Conservation (phyloP, 2,113 vertebrate species). For the Pheucticus melanocephalus region DNA sequence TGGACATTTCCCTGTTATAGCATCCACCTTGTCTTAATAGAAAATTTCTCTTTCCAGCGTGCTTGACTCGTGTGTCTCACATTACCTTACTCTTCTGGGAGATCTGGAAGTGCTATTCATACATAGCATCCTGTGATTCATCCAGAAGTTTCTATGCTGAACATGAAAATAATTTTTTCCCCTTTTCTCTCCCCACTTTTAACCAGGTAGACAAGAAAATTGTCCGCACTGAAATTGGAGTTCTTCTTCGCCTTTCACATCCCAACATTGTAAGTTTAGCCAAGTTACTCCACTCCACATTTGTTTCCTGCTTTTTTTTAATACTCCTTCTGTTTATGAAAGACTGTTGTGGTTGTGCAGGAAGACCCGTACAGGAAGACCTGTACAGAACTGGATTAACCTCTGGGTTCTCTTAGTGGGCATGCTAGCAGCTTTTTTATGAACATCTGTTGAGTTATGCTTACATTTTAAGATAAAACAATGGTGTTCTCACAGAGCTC, state of each 20-base stretch:
- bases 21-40: neutral
- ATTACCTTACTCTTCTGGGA: neutral
- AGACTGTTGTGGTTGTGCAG: neutral
- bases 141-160: neutral
- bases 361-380: too few relatives aligned
- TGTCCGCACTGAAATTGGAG: slow-evolving; percentile 87
- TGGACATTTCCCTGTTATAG: neutral
- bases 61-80: neutral
- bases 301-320: neutral
- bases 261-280: slow-evolving; percentile 86
- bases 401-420: neutral
- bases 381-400: neutral
- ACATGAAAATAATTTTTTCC: neutral
- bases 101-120: neutral
- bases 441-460: neutral
- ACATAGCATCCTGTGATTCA: neutral
- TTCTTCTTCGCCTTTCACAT: slow-evolving; percentile 87
- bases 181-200: slow-evolving; percentile 36
- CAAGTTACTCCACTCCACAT: neutral
- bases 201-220: slow-evolving; percentile 90
- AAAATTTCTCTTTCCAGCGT: neutral
- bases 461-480: neutral
- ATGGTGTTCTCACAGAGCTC: neutral
- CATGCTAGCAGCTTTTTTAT: neutral
- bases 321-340: neutral